These are phyloP conservation scores for Pseudonaja textilis DNA, from an alignment of 2,113 vertebrate genomes.

Conservation along the genomic window DNA sequence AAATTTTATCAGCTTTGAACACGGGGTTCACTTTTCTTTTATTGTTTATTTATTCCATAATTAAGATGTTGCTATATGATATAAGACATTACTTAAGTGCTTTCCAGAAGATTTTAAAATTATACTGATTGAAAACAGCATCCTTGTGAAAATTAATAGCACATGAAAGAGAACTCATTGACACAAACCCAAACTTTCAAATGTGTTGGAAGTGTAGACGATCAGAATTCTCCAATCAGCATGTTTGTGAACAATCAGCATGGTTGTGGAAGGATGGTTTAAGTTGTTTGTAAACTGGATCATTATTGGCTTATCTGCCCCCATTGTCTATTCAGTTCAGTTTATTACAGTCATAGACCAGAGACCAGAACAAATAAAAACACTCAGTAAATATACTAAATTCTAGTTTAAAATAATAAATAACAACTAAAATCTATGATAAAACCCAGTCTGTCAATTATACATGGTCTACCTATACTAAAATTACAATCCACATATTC, in stretches of 20 bases:
- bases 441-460: too few species aligned
- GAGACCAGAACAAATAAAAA: too few species aligned
- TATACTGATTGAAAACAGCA: background rate
- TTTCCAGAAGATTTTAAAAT: constrained; percentile 3
- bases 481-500: too few species aligned
- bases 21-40: constrained; percentile 34
- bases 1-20: constrained; percentile 48
- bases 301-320: background rate
- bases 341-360: too few species aligned
- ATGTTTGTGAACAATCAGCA: background rate
- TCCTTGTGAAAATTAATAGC: background rate
- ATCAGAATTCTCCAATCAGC: background rate
- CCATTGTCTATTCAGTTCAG: background rate
- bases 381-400: too few species aligned
- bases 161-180: background rate
- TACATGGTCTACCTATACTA: too few species aligned
- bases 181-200: background rate
- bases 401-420: too few species aligned
- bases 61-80: constrained; percentile 46
- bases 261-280: background rate
- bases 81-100: constrained; percentile 37
- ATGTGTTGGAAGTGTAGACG: background rate
- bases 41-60: constrained; percentile 59
- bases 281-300: background rate
- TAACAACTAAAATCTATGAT: too few species aligned